Conservation (phyloP, 1,140 invertebrate genomes). For the Bombyx mandarina region DNA sequence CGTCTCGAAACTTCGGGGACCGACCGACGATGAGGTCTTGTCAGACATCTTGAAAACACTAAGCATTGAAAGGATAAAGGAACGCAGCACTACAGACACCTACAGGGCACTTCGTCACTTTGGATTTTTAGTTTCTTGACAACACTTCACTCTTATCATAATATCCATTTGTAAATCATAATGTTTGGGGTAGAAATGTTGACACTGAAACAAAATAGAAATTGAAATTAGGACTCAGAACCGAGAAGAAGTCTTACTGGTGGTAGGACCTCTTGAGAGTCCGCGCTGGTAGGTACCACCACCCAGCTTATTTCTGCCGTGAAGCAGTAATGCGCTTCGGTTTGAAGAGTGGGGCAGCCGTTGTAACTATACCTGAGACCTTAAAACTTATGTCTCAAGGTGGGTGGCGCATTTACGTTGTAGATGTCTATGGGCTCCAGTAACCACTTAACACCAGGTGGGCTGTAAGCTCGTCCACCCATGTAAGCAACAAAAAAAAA, state of each 20-base stretch:
- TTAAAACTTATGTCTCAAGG: too few relatives aligned
- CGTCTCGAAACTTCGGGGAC: slow-evolving; percentile 64
- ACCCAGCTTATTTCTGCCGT: too few relatives aligned
- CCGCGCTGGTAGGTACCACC: too few relatives aligned
- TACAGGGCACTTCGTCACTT: slow-evolving; percentile 64
- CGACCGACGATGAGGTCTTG: slow-evolving; percentile 59
- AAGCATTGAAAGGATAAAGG: slow-evolving; percentile 32
- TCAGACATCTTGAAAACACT: slow-evolving; percentile 52
- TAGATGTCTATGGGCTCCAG: too few relatives aligned
- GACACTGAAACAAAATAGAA: slow-evolving; percentile 64
- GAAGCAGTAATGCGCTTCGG: too few relatives aligned
- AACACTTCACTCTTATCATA: slow-evolving; percentile 71
- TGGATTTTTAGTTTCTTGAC: slow-evolving; percentile 70
- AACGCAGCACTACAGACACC: slow-evolving; percentile 63
- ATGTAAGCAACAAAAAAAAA: not conserved
- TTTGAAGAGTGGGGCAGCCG: too few relatives aligned
- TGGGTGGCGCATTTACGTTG: too few relatives aligned
- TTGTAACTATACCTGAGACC: too few relatives aligned
- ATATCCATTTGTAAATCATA: slow-evolving; percentile 72
- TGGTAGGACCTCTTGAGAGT: too few relatives aligned
- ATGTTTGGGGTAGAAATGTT: slow-evolving; percentile 70
- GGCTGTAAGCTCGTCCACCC: too few relatives aligned
- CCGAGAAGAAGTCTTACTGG: not conserved
- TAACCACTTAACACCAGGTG: too few relatives aligned
- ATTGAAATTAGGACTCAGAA: slow-evolving; percentile 3